These are phyloP conservation scores for Recurvirostra avosetta DNA, from an alignment of 2,113 vertebrate genomes.

Conservation along the genomic window DNA sequence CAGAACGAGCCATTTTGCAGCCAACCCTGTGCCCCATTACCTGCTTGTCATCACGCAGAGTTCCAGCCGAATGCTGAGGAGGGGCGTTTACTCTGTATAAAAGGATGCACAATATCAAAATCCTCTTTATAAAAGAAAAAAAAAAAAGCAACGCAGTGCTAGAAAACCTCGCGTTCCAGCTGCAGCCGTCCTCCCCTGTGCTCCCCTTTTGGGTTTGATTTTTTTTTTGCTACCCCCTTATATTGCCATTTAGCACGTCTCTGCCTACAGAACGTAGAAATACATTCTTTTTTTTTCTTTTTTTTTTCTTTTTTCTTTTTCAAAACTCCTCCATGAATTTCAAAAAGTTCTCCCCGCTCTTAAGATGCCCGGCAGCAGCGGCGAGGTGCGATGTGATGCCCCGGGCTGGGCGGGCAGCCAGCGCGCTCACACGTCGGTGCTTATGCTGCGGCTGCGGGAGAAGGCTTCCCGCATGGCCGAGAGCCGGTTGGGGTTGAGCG, in stretches of 20 bases:
- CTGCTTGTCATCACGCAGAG: fast-evolving
- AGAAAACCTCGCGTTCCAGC: neutral
- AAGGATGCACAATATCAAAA: conserved; percentile 51
- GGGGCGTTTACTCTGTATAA: neutral
- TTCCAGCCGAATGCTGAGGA: fast-evolving
- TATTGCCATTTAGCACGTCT: neutral
- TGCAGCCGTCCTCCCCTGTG: fast-evolving
- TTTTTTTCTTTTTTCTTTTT: neutral
- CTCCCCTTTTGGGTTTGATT: neutral
- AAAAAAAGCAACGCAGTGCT: neutral
- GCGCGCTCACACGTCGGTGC: conserved; percentile 88
- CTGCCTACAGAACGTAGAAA: neutral
- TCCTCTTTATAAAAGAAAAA: conserved; percentile 14
- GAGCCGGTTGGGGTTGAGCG: conserved; percentile 88
- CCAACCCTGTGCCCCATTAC: fast-evolving
- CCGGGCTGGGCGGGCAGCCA: neutral
- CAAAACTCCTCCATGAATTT: neutral
- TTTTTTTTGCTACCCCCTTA: neutral
- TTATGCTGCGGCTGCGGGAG: conserved; percentile 93
- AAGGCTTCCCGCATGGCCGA: conserved; percentile 95
- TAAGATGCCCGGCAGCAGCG: neutral
- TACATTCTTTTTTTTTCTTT: neutral
- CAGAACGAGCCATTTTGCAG: neutral
- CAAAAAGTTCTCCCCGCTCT: neutral
- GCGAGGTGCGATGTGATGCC: fast-evolving